Conservation (phyloP, 1,140 invertebrate species). For the Eciton burchellii region DNA sequence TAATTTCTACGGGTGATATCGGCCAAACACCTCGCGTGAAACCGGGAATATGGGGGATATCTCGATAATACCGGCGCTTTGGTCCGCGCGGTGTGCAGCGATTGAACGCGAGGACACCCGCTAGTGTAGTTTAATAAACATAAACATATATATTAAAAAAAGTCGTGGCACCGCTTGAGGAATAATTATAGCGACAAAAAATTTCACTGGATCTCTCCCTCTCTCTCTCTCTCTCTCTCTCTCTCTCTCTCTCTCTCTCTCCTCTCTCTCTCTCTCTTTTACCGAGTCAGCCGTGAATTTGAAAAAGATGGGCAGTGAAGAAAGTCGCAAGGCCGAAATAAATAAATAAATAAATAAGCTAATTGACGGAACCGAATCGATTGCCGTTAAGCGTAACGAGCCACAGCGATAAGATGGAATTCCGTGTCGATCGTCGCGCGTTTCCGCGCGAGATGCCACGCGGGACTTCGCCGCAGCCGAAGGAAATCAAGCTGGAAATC, state of each 20-base stretch:
- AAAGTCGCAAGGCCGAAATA: not conserved
- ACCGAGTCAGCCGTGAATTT: not conserved
- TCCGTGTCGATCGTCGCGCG: not conserved
- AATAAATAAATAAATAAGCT: not conserved
- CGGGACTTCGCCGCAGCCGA: not conserved
- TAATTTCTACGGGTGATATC: conserved; percentile 1
- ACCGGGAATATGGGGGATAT: conserved; percentile 6
- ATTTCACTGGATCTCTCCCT: not conserved
- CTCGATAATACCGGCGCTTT: conserved; percentile 6
- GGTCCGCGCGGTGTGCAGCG: not conserved
- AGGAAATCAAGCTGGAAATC: not conserved
- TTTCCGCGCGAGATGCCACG: not conserved
- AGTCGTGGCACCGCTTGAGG: not conserved
- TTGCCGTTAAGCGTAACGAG: not conserved
- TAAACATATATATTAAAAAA: conserved; percentile 53
- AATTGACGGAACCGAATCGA: not conserved
- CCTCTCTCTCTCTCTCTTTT: not conserved
- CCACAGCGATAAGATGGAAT: not conserved
- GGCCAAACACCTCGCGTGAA: not conserved
- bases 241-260: too few relatives aligned
- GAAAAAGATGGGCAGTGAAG: not conserved
- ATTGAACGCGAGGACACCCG: conserved; percentile 16
- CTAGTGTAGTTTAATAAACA: conserved; percentile 30
- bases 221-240: not conserved
- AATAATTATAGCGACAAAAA: conserved; percentile 26